Base-by-base conservation (phyloP, 92 coral and sea anemone genomes). In the Epizoanthus scotinus region DNA sequence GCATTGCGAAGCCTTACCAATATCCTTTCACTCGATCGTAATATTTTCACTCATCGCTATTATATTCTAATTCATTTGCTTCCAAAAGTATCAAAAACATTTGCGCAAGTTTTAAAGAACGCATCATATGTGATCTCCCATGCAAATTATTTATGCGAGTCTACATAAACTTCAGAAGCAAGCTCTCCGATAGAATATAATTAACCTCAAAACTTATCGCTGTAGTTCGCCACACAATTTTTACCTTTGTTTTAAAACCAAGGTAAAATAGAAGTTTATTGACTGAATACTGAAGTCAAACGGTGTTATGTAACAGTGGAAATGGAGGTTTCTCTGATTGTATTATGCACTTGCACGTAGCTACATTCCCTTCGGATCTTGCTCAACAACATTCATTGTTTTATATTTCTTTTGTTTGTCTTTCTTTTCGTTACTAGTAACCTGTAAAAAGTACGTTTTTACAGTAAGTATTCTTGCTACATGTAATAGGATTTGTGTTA, bases 351-450 rank as follows among this genome's bases (percentile, higher is more conserved):
- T 50, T 38, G 13, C 15, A 29, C 13, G 2, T 53, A 56, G 9
- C 36, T 62, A 31, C 67, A 17, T 62, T 62, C 36, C 67, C 67
- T 26, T 31, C 56, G 57, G 40, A 73, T 25, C 22, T 36, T 27
- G 53, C 60, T 3, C 29, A 28, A 66, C 31, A 2, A 1, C 36
- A 31, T 1, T 31, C 36, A 73, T 73, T 73, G 79, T 73, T 73
- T 68, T 18, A 58, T 57, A 57, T n/a, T 28, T 34, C 54, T 73
- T 73, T 73, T 73, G 79, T 73, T 73, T 56, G 62, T 3, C 28
- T 73, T 38, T 73, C 67, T 57, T 57, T 73, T 19, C 79, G 42
- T 73, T 73, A 29, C 52, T 31, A 20, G 55, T 73, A 73, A 73
- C 61, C 15, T 65, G n/a, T 10, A n/a, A n/a, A n/a, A 65, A 57